Evolutionary conservation across 2,113 vertebrate species (phyloP), one percentile per base, ranked within the genome.

Genomic region (Hiodon alosoides): DNA sequence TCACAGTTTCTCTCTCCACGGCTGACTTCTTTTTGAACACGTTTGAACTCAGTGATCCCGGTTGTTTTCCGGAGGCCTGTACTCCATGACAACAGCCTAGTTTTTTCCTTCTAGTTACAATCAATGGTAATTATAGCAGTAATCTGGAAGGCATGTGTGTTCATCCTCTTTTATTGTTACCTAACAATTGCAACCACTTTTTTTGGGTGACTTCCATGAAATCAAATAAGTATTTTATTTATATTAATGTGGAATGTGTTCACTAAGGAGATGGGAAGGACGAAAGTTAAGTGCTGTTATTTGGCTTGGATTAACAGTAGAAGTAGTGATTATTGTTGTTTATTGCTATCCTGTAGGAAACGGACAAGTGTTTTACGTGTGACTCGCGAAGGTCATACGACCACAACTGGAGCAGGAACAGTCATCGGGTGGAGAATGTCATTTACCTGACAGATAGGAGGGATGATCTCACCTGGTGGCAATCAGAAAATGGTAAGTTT

Each of bases 291-390:
- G 47, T 65, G 62, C 3, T 5, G 31, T 31, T 31, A 31, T 31
- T 31, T 31, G 31, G 31, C 31, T 31, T 31, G 31, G 31, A 31
- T 31, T 31, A 10, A 46, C 1, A 16, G 14, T 13, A 64, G 7
- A 1, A 31, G 31, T 31, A 31, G 31, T 31, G 31, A 31, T 31
- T 31, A 31, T 71, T 4, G 2, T 53, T 4, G 79, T 47, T 77
- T 51, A 7, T 79, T 11, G 78, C 2, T 3, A 0, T 9, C 9
- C 4, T 5, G 16, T 80, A 95, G 94, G 92, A 94, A 67, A 88
- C 88, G 0, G 86, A 97, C 78, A 95, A 97, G 73, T 97, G 95
- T 83, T 96, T 92, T 54, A 84, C 80, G 16, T 95, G 93, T 5
- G 88, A 95, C 81, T 96, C 94, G 0, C 77, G 59, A 57, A 82